Evolutionary conservation across 2,888 invertebrate genomes (phyloP).

Genomic region (Macrosoma leucophasiata): DNA sequence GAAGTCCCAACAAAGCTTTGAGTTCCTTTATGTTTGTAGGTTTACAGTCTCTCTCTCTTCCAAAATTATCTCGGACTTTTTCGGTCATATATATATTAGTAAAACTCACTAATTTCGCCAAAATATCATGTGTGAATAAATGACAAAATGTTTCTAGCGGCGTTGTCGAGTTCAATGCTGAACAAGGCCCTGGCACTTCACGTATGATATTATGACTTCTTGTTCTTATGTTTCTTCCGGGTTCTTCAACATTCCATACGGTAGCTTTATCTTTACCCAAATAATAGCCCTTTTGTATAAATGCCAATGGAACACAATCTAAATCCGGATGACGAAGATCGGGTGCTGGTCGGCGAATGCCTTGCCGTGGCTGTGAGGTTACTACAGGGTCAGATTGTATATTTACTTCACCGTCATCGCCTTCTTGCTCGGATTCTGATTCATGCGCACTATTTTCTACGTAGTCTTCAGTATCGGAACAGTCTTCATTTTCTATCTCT

Average conservation of each 20-base stretch:
- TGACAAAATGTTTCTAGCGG: constrained; percentile 6
- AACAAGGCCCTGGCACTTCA: constrained; percentile 12
- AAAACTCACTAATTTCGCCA: constrained; percentile 6
- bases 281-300: too few relatives aligned
- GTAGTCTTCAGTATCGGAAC: not conserved
- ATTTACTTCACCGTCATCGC: not conserved
- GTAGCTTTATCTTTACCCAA: not conserved
- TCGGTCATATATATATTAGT: constrained; percentile 15
- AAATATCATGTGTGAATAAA: not conserved
- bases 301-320: too few relatives aligned
- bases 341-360: too few relatives aligned
- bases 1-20: constrained; percentile 20
- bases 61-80: constrained; percentile 14
- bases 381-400: not conserved
- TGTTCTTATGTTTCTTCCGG: not conserved
- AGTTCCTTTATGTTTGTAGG: constrained; percentile 17
- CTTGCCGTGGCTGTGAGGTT: too few relatives aligned
- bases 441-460: not conserved
- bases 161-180: constrained; percentile 6
- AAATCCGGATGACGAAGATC: too few relatives aligned
- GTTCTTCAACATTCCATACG: not conserved
- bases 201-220: not conserved
- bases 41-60: constrained; percentile 20
- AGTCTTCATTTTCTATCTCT: not conserved
- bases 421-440: not conserved